phyloP scores from a whole-genome alignment of 2,113 vertebrate genomes.

The Mellivora capensis region DNA sequence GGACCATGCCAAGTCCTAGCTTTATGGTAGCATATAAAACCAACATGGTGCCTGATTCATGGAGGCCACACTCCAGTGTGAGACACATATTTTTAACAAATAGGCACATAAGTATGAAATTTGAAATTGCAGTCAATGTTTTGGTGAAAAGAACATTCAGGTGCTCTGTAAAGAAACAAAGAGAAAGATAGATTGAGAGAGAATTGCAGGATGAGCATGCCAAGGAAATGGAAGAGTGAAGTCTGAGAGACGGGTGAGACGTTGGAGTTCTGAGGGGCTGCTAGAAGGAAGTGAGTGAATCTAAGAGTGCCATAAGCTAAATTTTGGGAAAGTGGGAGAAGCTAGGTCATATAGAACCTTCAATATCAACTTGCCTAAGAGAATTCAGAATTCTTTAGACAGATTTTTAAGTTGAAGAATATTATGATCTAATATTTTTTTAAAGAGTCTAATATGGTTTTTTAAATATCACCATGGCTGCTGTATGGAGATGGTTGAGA shows the following conservation, averaged over 20 bases:
- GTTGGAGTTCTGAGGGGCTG: background rate
- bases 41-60: background rate
- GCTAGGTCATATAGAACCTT: background rate
- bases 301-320: background rate
- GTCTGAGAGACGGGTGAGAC: background rate
- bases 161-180: background rate
- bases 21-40: background rate
- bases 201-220: background rate
- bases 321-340: background rate
- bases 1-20: background rate
- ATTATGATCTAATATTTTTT: background rate
- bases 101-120: background rate
- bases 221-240: background rate
- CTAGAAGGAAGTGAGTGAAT: background rate
- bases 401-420: background rate
- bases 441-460: background rate
- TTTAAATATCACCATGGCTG: background rate
- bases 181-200: fast-evolving
- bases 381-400: background rate
- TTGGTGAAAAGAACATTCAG: background rate
- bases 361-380: background rate
- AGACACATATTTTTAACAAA: background rate
- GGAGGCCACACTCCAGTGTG: background rate
- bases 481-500: background rate
- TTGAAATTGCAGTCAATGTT: background rate